Percentiles rank a stretch among this genome's conserved stretches.
Conservation (phyloP, 2,797 vertebrate species). For the Silurus lanzhouensis region DNA sequence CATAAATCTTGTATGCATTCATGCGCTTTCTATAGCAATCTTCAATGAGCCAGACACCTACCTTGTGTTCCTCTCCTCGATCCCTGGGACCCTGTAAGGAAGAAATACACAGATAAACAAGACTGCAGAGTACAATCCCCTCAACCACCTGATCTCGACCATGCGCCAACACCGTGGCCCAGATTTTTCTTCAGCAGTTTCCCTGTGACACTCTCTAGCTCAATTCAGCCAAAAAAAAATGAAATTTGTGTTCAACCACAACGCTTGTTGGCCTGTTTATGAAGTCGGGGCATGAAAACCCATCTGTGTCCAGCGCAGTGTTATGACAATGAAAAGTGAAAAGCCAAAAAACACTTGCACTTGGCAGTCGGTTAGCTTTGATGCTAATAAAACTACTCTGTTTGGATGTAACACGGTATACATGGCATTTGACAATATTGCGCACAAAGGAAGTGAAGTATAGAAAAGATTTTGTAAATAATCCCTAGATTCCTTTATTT, state of each 20-base stretch:
- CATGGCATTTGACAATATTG: neutral
- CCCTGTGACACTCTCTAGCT: neutral
- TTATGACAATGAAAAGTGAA: conserved; percentile 42
- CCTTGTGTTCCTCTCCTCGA: conserved; percentile 84
- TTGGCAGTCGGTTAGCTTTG: neutral
- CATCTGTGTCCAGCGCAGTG: conserved; percentile 19
- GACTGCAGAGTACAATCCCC: conserved; percentile 12
- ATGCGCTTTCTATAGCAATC: neutral
- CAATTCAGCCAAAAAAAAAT: neutral
- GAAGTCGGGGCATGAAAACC: neutral
- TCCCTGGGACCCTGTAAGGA: conserved; percentile 69
- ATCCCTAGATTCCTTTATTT: neutral
- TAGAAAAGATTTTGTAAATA: neutral
- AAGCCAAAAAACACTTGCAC: conserved; percentile 25
- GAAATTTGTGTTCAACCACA: neutral
- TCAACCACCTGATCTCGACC: conserved; percentile 19
- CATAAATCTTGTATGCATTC: neutral
- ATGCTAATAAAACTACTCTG: neutral
- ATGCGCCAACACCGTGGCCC: neutral
- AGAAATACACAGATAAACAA: conserved; percentile 36
- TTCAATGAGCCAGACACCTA: conserved; percentile 58
- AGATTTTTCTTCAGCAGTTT: neutral
- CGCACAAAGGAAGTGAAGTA: neutral
- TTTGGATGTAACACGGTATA: conserved; percentile 14
- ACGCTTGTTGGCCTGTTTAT: conserved; percentile 2